Evolutionary conservation across 53 echinoderm and acorn worm species (phyloP), one percentile per base, ranked within the genome.

Genomic region (Stichopus horrens): DNA sequence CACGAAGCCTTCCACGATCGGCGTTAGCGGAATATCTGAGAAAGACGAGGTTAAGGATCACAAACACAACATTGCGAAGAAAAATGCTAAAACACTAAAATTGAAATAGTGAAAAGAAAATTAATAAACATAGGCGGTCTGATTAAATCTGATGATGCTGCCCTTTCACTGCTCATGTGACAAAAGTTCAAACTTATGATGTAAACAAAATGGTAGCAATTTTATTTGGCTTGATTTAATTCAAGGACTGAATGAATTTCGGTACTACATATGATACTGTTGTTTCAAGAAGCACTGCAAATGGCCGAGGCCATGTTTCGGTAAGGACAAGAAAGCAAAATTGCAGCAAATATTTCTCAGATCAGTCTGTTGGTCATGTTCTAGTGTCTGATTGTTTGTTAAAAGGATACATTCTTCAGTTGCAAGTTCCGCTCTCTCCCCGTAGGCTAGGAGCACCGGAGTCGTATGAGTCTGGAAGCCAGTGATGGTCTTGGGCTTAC

Each of bases 321-420:
- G 37, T 37, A 37, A 37, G 37, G 2, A 37, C 37, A 37, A 1
- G 37, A 37, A 37, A 37, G 37, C 37, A 37, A 37, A 37, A 37
- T 2, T 37, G 37, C 37, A 37, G 37, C 37, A 37, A 37, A 37
- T 37, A 37, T 37, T 37, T 37, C 37, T 37, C 37, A 37, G 37
- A 37, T 37, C 37, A 37, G 37, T 37, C 37, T 37, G 37, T 37
- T 37, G 2, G 1, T 37, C 37, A 37, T 37, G 37, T 37, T 37
- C 2, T 37, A 37, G 37, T 37, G 37, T 37, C 2, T 37, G 37
- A 37, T 37, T 37, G 37, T 37, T 37, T 37, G 37, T 37, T 55
- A 21, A 85, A 96, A 98, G 98, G 98, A 98, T 98, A 98, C 98
- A 98, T 98, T 98, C 97, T 88, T 98, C 98, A 0, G 98, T 98